Evolutionary conservation across 2,113 vertebrate genomes (phyloP).

Genomic region (Ranitomeya imitator): DNA sequence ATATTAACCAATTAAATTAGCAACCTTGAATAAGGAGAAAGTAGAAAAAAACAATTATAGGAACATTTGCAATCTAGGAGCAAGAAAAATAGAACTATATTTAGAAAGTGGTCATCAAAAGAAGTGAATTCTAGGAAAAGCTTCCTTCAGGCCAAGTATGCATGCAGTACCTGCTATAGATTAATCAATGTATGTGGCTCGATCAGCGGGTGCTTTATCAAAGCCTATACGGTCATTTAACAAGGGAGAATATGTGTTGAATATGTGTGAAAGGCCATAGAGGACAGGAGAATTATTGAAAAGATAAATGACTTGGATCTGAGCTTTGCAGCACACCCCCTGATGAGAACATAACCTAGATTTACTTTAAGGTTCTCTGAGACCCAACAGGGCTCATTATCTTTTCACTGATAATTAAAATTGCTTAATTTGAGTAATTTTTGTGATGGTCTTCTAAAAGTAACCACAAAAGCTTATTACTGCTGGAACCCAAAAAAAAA

Average conservation of each 20-base stretch:
- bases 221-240: conserved; percentile 48
- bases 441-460: background rate
- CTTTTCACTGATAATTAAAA: background rate
- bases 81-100: background rate
- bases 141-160: conserved; percentile 20
- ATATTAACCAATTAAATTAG: background rate
- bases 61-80: conserved; percentile 3
- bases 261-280: conserved; percentile 20
- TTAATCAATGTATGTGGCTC: conserved; percentile 37
- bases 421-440: background rate
- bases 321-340: background rate
- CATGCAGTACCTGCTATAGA: conserved; percentile 27
- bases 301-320: conserved; percentile 41
- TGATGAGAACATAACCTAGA: conserved; percentile 37
- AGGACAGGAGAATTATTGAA: background rate
- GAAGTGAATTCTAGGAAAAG: conserved; percentile 2
- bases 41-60: background rate
- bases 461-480: too few relatives aligned
- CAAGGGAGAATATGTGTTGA: conserved; percentile 14
- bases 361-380: background rate
- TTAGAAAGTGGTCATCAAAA: conserved; percentile 17
- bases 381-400: background rate
- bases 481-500: too few relatives aligned
- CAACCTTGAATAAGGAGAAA: background rate
- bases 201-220: conserved; percentile 43